Percentiles rank a stretch among this genome's conserved stretches.
Conservation (phyloP, 2,888 invertebrate species). For the Anthoptus insignis region DNA sequence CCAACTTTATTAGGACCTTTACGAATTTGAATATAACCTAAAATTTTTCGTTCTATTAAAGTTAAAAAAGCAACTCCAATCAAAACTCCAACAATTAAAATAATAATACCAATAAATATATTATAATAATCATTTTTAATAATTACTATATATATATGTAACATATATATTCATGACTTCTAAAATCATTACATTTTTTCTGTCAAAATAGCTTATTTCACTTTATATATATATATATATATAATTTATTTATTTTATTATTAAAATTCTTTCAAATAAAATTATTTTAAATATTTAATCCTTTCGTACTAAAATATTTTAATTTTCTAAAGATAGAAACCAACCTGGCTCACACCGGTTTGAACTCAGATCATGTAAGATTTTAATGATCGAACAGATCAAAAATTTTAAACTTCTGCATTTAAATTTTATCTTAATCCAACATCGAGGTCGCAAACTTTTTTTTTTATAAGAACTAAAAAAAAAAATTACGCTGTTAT, state of each 20-base stretch:
- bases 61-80: conserved; percentile 91
- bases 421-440: conserved; percentile 92
- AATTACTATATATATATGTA: conserved; percentile 84
- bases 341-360: conserved; percentile 95
- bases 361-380: conserved; percentile 97
- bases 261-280: conserved; percentile 69
- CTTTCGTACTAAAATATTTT: conserved; percentile 93
- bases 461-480: conserved; percentile 91
- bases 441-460: conserved; percentile 96
- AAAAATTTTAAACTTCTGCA: conserved; percentile 89
- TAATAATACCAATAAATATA: conserved; percentile 75
- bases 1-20: conserved; percentile 74
- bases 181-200: conserved; percentile 91
- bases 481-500: conserved; percentile 95
- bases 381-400: conserved; percentile 94
- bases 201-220: conserved; percentile 86
- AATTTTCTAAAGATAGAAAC: conserved; percentile 91
- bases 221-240: conserved; percentile 38
- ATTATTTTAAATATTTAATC: conserved; percentile 88
- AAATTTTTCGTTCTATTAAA: conserved; percentile 89
- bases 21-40: conserved; percentile 91
- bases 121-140: conserved; percentile 69
- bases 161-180: conserved; percentile 88
- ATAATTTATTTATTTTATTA: conserved; percentile 50
- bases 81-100: conserved; percentile 88